phyloP scores from a whole-genome alignment of 2,113 vertebrate species.

The Narcine bancroftii region DNA sequence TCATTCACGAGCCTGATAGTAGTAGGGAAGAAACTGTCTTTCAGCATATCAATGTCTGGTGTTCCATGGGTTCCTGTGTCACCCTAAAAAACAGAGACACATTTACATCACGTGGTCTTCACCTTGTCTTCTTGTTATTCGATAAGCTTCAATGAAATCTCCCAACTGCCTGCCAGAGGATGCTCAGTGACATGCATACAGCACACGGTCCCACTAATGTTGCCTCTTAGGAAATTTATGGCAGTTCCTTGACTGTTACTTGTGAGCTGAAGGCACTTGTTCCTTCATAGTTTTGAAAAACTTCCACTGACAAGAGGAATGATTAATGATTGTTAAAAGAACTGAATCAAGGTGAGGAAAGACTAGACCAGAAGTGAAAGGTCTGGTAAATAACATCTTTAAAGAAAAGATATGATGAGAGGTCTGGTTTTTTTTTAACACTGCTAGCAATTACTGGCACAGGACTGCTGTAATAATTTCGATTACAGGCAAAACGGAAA shows the following conservation, averaged over 20 bases:
- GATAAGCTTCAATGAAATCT: no score
- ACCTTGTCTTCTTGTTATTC: no score
- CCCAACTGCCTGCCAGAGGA: constrained; percentile 62
- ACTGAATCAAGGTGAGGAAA: constrained; percentile 86
- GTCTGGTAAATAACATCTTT: constrained; percentile 87
- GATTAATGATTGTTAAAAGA: constrained; percentile 91
- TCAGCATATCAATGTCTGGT: no score
- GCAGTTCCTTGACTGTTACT: constrained; percentile 53
- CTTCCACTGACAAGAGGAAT: constrained; percentile 76
- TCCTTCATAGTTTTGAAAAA: constrained; percentile 83
- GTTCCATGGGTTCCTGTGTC: no score
- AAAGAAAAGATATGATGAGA: constrained; percentile 83
- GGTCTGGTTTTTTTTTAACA: constrained; percentile 84
- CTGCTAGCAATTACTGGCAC: constrained; percentile 97
- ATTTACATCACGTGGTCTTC: no score
- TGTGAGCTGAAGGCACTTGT: constrained; percentile 57
- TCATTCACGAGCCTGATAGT: no score
- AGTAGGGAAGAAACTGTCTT: no score
- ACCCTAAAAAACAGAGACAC: no score
- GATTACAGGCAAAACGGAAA: constrained; percentile 98
- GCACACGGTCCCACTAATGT: constrained; percentile 52
- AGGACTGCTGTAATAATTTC: constrained; percentile 99
- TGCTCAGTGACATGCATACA: constrained; percentile 71
- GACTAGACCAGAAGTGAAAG: constrained; percentile 71
- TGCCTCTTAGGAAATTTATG: constrained; percentile 71